Evolutionary conservation across 2,113 vertebrate genomes (phyloP), one percentile per base, ranked within the genome.

Genomic region (Notarius quadriscutis): DNA sequence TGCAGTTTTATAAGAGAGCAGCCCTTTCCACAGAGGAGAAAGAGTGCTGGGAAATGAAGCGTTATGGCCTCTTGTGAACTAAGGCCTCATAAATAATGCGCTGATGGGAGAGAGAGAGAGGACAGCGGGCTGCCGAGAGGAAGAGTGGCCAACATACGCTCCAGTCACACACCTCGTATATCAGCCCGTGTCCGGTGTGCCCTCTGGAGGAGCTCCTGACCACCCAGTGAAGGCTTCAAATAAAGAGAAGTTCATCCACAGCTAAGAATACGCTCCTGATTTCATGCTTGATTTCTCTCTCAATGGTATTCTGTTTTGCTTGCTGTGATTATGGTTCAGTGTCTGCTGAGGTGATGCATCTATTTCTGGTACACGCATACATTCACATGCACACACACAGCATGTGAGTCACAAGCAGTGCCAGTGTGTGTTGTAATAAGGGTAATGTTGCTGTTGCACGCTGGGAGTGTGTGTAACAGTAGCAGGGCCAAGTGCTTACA

Each of bases 81-180:
- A 72, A 89, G 82, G 57, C 12, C 30, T 86, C 82, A 84, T 87
- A 87, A 89, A 87, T 89, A 81, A 74, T 71, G 65, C 0, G 57
- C 27, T 58, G 65, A 80, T 87, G 7, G 92, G 92, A 83, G 88
- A 74, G 84, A 74, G 84, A 81, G 72, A 79, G 72, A 84, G 77
- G 87, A 78, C 83, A 67, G 50, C 18, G 51, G 0, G 4, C 69
- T 2, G 41, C 50, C 10, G 25, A 78, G 87, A 85, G 87, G 17
- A 53, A 75, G 50, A 57, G 71, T 67, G 55, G 55, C 80, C 74
- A 55, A 51, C 86, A 87, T 75, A 83, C 81, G 58, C 80, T 75
- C 81, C 20, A 25, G 48, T 87, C 86, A 71, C n/a, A 63, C 71
- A 75, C 55, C 71, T 83, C 86, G 58, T 87, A 63, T 55, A 83